Conservation (phyloP, 2,113 vertebrate species). For the Lota lota region DNA sequence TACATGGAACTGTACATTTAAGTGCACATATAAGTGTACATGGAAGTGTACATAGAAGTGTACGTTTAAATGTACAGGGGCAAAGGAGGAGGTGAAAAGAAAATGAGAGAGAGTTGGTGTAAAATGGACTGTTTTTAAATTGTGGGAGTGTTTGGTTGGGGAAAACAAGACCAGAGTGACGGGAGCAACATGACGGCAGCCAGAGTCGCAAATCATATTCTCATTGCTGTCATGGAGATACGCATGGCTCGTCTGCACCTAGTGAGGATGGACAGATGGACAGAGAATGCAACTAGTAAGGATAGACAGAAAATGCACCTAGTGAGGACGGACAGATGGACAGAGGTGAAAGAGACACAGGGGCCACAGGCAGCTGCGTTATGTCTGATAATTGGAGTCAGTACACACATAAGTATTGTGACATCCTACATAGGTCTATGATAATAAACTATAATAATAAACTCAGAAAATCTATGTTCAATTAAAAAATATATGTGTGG, state of each 20-base stretch:
- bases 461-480: too few relatives aligned
- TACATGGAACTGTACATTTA: too few relatives aligned
- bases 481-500: too few relatives aligned
- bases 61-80: not conserved
- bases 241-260: conserved; percentile 51
- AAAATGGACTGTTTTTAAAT: conserved; percentile 53
- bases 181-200: conserved; percentile 54
- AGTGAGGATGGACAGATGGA: conserved; percentile 9
- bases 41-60: too few relatives aligned
- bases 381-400: conserved; percentile 55
- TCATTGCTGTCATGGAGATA: conserved; percentile 56
- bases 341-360: conserved; percentile 52
- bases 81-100: conserved; percentile 21
- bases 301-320: conserved; percentile 72
- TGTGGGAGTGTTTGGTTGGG: conserved; percentile 41
- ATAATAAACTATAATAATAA: too few relatives aligned
- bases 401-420: conserved; percentile 47
- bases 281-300: too few relatives aligned
- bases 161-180: conserved; percentile 42
- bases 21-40: too few relatives aligned
- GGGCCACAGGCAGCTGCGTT: conserved; percentile 67
- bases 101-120: conserved; percentile 37
- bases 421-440: conserved; percentile 11
- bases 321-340: conserved; percentile 44
- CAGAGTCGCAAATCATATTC: conserved; percentile 68